phyloP scores from a whole-genome alignment of 92 coral and sea anemone species.

The Micromussa lordhowensis region DNA sequence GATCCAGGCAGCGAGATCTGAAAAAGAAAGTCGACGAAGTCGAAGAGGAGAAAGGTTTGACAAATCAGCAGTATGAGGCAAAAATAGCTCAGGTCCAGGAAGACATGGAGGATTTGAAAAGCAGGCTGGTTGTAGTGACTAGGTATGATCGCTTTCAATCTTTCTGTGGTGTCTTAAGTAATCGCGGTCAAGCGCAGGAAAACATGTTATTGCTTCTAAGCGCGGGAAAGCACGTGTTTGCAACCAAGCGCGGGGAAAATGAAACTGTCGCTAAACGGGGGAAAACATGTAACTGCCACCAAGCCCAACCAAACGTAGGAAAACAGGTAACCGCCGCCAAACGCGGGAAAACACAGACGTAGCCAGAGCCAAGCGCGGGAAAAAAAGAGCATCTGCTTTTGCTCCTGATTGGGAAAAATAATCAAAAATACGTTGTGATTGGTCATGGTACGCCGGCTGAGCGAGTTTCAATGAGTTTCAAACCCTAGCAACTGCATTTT shows the following conservation, averaged over 20 bases:
- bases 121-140: conserved; percentile 75
- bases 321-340: background rate
- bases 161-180: background rate
- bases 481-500: too few species aligned
- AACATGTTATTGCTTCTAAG: background rate
- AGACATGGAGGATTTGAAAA: conserved; percentile 83
- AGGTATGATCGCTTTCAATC: conserved; percentile 51
- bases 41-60: conserved; percentile 68
- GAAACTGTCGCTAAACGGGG: background rate
- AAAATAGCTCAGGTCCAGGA: conserved; percentile 67
- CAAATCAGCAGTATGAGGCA: conserved; percentile 60
- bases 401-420: background rate
- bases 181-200: background rate
- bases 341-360: background rate
- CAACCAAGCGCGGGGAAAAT: background rate
- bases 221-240: background rate
- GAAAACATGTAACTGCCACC: background rate
- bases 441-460: background rate
- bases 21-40: conserved; percentile 74
- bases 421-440: background rate
- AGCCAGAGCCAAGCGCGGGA: background rate
- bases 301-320: background rate
- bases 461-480: background rate
- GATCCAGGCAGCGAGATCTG: conserved; percentile 75
- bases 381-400: background rate